Base-by-base conservation (phyloP, 2,113 vertebrate species). In the Spermophilus dauricus region DNA sequence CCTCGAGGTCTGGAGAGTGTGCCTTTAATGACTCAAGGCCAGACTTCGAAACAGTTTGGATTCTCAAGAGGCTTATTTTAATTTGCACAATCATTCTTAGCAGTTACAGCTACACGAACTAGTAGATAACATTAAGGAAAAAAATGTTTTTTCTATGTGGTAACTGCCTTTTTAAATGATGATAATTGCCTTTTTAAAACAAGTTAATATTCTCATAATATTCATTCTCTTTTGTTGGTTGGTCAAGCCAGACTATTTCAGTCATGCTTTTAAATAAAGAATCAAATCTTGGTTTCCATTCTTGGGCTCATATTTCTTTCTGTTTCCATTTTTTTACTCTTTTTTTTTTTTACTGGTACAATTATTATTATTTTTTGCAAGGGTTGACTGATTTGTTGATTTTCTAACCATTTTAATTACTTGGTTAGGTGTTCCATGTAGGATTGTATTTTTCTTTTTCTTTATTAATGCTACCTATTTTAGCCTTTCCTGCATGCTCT, bases 191-290 rank as follows among this genome's bases (percentile, higher is more conserved):
- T 91, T 94, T 96, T 93, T 78, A 88, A 96, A 93, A 94, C 86
- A 97, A 98, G 97, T 97, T 96, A 97, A 95, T 97, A 93, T 94
- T 89, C 91, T 96, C 69, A n/a, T 96, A 95, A 97, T 94, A 95
- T 37, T 48, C 82, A n/a, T 97, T 80, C 86, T 94, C 77, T 95
- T 91, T 88, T 80, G 95, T 96, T 97, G 94, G 93, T 39, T 65
- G 89, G 86, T 96, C 96, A 97, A 97, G 94, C 96, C 89, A 93
- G 61, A 96, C 88, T 91, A 90, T 77, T 94, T 95, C 39, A 88
- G 81, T 94, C 45, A 92, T 69, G 85, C 30, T 93, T 97, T 96
- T 95, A 96, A 96, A 96, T 88, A 96, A 96, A 94, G 77, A 96
- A 69, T 82, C 91, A 94, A 75, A 86, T 94, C 65, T 82, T 63